Conservation (phyloP, 2,113 vertebrate genomes). For the Urocolius indicus region DNA sequence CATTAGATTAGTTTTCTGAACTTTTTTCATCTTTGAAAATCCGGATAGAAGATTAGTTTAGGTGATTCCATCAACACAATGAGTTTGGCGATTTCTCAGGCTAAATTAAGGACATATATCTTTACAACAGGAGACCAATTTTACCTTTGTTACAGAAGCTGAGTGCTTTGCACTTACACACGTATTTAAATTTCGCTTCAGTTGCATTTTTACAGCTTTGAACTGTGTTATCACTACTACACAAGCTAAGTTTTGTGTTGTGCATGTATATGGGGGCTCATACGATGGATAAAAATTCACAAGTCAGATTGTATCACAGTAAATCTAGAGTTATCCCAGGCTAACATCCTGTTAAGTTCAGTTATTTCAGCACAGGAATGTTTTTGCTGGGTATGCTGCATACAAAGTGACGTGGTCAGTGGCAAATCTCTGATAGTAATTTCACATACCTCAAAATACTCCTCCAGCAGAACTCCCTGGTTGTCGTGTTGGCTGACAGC, state of each 20-base stretch:
- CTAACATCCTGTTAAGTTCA: background rate
- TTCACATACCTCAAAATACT: background rate
- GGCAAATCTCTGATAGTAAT: background rate
- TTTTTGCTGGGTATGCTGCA: background rate
- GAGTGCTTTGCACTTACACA: conserved; percentile 17
- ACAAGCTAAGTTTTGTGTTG: background rate
- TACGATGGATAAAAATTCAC: background rate
- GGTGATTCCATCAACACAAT: conserved; percentile 45
- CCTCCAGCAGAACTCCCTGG: background rate
- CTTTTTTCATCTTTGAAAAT: conserved; percentile 40
- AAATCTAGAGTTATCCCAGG: background rate
- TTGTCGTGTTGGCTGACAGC: background rate
- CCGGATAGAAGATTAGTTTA: conserved; percentile 58
- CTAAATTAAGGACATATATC: conserved; percentile 42
- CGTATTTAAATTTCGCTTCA: conserved; percentile 50
- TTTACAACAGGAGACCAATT: conserved; percentile 13
- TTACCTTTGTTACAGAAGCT: conserved; percentile 42
- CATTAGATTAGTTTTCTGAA: conserved; percentile 53
- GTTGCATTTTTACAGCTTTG: conserved; percentile 55
- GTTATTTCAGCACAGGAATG: background rate
- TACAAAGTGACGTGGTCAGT: background rate
- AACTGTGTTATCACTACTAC: too few species aligned
- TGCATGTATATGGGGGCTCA: background rate
- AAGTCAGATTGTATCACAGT: background rate
- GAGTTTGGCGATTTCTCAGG: conserved; percentile 31